Conservation (phyloP, 2,113 vertebrate species). For the Halcyon senegalensis region DNA sequence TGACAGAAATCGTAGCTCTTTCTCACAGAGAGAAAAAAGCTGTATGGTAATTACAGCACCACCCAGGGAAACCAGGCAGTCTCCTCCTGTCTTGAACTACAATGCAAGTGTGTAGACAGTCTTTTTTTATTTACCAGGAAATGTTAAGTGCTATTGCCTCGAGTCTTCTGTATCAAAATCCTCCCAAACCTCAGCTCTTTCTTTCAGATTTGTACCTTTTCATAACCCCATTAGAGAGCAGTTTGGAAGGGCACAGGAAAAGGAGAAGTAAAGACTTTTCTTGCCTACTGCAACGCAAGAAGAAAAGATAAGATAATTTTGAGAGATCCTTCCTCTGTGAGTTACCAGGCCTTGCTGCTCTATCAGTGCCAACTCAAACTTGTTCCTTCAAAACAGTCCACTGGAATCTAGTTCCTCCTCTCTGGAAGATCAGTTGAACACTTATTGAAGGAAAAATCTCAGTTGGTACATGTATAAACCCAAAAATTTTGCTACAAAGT, state of each 20-base stretch:
- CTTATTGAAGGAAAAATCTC: not conserved
- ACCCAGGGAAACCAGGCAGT: not conserved
- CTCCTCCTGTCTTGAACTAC: not conserved
- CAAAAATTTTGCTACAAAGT: not conserved
- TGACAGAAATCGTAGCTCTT: not conserved
- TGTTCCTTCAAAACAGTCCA: not conserved
- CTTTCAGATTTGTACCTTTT: not conserved
- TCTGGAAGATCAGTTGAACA: not conserved
- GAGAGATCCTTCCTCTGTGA: not conserved
- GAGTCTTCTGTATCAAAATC: not conserved
- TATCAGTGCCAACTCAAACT: not conserved
- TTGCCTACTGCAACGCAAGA: not conserved
- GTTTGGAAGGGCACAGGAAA: not conserved
- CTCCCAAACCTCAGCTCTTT: not conserved
- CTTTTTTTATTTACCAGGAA: not conserved
- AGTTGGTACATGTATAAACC: not conserved
- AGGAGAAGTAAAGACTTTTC: not conserved
- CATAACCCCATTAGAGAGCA: not conserved
- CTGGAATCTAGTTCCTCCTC: not conserved
- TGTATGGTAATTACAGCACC: not conserved
- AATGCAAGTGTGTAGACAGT: not conserved
- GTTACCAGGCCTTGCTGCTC: not conserved
- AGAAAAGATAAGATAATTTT: not conserved
- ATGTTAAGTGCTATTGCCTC: not conserved
- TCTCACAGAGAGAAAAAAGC: not conserved